Base-by-base conservation (phyloP, 2,113 vertebrate genomes). In the Coptodon bakossiorum region DNA sequence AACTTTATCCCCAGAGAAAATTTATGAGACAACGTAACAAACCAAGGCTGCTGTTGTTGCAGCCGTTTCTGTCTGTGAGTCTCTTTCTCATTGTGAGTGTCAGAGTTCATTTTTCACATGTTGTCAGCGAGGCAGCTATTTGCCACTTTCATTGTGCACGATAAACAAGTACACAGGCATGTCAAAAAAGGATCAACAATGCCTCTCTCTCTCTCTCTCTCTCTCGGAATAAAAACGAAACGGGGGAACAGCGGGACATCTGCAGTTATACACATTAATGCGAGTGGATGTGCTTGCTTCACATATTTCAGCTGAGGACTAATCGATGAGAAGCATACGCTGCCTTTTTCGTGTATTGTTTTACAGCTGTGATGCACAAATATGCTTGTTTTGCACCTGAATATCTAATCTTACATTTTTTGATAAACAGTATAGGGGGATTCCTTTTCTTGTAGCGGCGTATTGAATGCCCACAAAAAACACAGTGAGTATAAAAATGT, bases 61-160 rank as follows among this genome's bases (percentile, higher is more conserved):
- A 68, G 81, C 40, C 6, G 34, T 57, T 80, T 68, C 81, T 66
- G 12, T 59, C 76, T n/a, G 38, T 3, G 68, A 80, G 81, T 54
- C 89, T 59, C 40, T 71, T 29, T 24, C 85, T 87, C 59, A 73
- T 83, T 29, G 57, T 56, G 84, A 73, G 78, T 80, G 89, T 87
- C 73, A 80, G 45, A 80, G 82, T 84, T 89, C n/a, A 66, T 89
- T 81, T 85, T 53, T 91, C 81, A 84, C 61, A 24, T 48, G 81
- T 78, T 85, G 91, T 89, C 80, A 61, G 82, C 13, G 53, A 78
- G 56, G 84, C 63, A 40, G 71, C 57, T 34, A 53, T 83, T 88
- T 45, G 68, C 81, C 43, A 50, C 53, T 85, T 83, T 90, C 48
- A 59, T 34, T 6, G 71, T 38, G 82, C 63, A 16, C 78, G 34